Conservation (phyloP, 1,140 invertebrate genomes). For the Thaumatotibia leucotreta region DNA sequence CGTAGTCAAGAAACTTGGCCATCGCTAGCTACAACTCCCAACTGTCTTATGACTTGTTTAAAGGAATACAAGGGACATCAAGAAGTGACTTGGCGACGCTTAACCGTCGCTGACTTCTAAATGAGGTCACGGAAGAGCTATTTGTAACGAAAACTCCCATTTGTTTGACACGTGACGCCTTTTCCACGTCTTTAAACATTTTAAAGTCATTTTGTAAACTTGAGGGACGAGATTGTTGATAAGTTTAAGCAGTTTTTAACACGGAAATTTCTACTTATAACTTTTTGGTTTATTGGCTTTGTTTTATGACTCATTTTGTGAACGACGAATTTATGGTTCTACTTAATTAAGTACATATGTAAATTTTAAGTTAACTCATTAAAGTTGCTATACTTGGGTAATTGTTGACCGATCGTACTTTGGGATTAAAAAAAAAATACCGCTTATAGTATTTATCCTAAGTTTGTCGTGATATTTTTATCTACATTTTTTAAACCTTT, state of each 20-base stretch:
- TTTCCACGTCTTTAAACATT: constrained; percentile 3
- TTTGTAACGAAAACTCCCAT: constrained; percentile 11
- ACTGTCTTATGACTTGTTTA: neutral
- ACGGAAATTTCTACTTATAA: neutral
- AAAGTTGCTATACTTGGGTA: no score
- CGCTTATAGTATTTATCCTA: no score
- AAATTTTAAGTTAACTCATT: no score
- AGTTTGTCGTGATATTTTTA: no score
- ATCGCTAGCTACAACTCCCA: no score
- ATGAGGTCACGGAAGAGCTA: constrained; percentile 12
- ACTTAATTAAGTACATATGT: no score
- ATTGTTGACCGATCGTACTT: no score
- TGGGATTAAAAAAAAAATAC: no score
- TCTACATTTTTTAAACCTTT: no score
- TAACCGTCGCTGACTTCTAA: neutral
- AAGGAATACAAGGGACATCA: neutral
- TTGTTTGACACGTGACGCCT: constrained; percentile 13
- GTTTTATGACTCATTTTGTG: neutral
- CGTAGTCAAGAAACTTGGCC: no score
- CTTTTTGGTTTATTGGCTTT: neutral
- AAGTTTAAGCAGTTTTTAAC: neutral
- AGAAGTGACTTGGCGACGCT: neutral
- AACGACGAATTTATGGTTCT: neutral
- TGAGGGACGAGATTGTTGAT: constrained; percentile 3
- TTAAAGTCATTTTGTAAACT: constrained; percentile 6